Conservation (phyloP, 2,113 vertebrate genomes). For the Pteruthius melanotis region DNA sequence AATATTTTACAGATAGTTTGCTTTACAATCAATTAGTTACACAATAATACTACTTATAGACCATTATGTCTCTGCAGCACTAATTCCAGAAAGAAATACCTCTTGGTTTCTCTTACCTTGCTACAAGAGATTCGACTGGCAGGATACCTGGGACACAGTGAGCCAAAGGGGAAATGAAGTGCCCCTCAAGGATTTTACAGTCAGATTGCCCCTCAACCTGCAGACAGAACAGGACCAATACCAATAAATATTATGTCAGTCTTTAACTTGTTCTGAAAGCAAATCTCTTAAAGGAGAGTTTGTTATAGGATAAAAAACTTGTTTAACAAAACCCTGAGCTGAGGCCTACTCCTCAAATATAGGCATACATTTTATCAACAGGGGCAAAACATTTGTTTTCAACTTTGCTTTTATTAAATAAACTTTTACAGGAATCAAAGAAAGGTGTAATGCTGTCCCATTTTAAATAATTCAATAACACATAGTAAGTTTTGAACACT, state of each 20-base stretch:
- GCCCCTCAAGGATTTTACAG: constrained; percentile 90
- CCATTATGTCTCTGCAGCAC: background rate
- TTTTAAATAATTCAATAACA: background rate
- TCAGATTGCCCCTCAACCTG: constrained; percentile 90
- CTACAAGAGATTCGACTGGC: constrained; percentile 86
- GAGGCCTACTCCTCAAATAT: background rate
- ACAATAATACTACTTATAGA: background rate
- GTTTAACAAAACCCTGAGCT: background rate
- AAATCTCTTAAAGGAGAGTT: background rate
- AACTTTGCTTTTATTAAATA: background rate
- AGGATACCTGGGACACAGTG: constrained; percentile 90
- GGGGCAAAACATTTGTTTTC: background rate
- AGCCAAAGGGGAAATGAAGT: constrained; percentile 93
- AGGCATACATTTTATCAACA: background rate
- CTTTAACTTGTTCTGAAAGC: background rate
- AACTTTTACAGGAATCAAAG: background rate
- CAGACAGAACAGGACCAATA: background rate
- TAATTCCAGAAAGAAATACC: background rate
- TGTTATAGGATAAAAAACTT: background rate
- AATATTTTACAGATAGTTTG: background rate
- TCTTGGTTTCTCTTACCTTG: constrained; percentile 77
- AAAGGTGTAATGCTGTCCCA: background rate
- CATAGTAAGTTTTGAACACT: background rate
- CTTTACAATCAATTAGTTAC: background rate
- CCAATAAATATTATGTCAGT: background rate